Percentiles rank a stretch among this genome's conserved stretches.
Conservation (phyloP, 2,888 invertebrate species). For the Mythimna lalbum region DNA sequence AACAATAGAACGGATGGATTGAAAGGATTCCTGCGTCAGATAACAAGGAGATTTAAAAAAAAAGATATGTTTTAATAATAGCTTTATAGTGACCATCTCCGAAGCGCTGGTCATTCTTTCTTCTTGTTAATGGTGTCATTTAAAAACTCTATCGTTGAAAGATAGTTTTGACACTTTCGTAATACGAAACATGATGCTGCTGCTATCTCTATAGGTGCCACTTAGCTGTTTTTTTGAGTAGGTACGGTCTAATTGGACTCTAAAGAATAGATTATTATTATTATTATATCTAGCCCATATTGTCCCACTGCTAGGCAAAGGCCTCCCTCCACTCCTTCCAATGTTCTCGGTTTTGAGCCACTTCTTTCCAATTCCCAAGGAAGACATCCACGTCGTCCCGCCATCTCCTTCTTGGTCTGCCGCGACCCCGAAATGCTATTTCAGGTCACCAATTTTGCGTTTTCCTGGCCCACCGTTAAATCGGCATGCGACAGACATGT, state of each 20-base stretch:
- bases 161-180: conserved; percentile 65
- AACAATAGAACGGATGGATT: conserved; percentile 89
- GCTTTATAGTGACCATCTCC: conserved; percentile 78
- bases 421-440: too few species aligned
- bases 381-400: too few species aligned
- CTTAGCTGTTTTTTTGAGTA: conserved; percentile 45
- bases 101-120: conserved; percentile 78
- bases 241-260: conserved; percentile 46
- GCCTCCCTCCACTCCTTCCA: too few species aligned
- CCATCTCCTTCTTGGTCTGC: too few species aligned
- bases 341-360: too few species aligned
- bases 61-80: conserved; percentile 89
- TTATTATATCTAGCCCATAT: too few species aligned
- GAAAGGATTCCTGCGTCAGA: conserved; percentile 88
- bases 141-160: conserved; percentile 65
- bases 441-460: too few species aligned
- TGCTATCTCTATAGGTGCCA: conserved; percentile 22
- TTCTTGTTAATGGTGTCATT: conserved; percentile 72
- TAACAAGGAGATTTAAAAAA: conserved; percentile 81
- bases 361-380: too few species aligned
- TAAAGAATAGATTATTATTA: too few species aligned
- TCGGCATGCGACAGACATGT: too few species aligned
- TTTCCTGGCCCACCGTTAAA: too few species aligned
- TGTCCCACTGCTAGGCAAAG: too few species aligned
- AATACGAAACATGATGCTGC: conserved; percentile 33